Conservation (phyloP, 2,797 vertebrate genomes). For the Lycodopsis pacificus region DNA sequence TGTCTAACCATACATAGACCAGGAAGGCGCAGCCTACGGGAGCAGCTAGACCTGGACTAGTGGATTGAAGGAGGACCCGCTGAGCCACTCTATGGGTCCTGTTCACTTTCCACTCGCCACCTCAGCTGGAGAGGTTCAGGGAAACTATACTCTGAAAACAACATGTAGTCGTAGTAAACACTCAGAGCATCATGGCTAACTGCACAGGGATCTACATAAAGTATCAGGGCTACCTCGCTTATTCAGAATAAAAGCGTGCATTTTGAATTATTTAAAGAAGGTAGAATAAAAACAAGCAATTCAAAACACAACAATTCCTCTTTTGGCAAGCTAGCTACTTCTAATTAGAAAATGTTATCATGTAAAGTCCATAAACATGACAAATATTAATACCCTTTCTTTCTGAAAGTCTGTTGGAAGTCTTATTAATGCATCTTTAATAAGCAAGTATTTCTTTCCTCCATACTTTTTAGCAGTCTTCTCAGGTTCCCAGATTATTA, state of each 20-base stretch:
- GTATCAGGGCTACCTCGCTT: rapidly evolving
- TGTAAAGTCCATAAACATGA: background rate
- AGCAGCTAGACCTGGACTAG: background rate
- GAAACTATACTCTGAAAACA: background rate
- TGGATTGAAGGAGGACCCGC: background rate
- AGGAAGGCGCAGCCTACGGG: background rate
- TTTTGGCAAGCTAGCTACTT: background rate
- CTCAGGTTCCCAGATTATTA: background rate
- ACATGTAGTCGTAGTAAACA: background rate
- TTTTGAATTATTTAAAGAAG: background rate
- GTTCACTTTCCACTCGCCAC: rapidly evolving
- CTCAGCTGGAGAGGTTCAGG: background rate
- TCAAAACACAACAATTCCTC: background rate
- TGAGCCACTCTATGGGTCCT: background rate
- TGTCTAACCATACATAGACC: background rate
- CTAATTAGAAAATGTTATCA: background rate
- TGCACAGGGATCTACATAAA: rapidly evolving
- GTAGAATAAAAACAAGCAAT: background rate
- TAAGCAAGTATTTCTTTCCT: background rate
- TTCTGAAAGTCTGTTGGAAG: background rate
- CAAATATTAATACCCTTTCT: background rate
- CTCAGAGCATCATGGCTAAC: background rate
- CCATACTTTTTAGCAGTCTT: background rate
- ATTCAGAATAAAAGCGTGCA: background rate
- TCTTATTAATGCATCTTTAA: background rate